Conservation (phyloP, 2,113 vertebrate genomes). For the Cephalopholis sonnerati region DNA sequence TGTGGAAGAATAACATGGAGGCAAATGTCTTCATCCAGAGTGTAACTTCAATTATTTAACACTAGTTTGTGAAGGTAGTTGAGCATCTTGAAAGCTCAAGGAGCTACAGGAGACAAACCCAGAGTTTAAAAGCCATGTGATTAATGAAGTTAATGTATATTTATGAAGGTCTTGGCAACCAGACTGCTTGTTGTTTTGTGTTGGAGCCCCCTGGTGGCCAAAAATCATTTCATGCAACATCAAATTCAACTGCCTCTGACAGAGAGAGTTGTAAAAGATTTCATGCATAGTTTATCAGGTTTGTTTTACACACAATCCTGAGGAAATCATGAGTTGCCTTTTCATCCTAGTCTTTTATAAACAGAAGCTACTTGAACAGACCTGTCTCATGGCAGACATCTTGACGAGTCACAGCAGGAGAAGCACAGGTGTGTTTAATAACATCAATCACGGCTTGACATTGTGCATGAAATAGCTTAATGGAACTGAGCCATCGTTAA, state of each 20-base stretch:
- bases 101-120: no score
- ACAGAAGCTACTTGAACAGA: no score
- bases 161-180: not conserved
- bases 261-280: not conserved
- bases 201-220: slow-evolving; percentile 16
- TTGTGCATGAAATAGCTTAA: no score
- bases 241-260: not conserved
- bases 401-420: no score
- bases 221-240: not conserved
- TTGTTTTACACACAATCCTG: not conserved
- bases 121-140: no score
- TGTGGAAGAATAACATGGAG: not conserved
- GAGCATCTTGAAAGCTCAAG: not conserved
- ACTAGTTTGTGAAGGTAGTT: not conserved
- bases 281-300: not conserved
- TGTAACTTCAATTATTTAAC: not conserved
- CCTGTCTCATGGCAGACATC: no score
- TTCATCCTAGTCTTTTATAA: not conserved
- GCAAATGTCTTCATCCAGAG: not conserved
- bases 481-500: no score
- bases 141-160: not conserved
- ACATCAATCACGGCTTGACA: no score
- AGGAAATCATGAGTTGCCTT: not conserved
- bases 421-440: no score
- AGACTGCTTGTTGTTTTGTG: not conserved